These are phyloP conservation scores for Mesorhabditis spiculigera DNA, from an alignment of 2,888 invertebrate genomes.

Conservation along the genomic window DNA sequence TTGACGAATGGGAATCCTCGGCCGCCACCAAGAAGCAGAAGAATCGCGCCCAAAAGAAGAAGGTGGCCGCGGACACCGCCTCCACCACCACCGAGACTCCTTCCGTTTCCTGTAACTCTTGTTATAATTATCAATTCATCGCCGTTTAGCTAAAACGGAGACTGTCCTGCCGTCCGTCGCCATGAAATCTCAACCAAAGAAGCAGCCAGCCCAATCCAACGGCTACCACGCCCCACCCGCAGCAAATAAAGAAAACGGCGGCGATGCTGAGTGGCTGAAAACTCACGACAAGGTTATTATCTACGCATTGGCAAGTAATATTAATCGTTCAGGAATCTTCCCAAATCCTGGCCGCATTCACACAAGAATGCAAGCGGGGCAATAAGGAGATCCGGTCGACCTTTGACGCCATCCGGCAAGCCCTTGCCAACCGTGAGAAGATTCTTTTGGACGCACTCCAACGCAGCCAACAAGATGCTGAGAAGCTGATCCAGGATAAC, in stretches of 20 bases:
- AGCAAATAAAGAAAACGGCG: background rate
- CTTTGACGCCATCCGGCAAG: slow-evolving; percentile 23
- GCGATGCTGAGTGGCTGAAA: background rate
- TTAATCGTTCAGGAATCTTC: background rate
- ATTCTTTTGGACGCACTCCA: slow-evolving; percentile 13
- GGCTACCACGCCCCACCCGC: background rate
- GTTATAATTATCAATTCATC: background rate
- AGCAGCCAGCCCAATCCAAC: slow-evolving; percentile 5
- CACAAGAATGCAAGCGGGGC: background rate
- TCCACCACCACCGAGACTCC: slow-evolving; percentile 8
- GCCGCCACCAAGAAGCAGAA: slow-evolving; percentile 35
- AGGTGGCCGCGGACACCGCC: slow-evolving; percentile 18
- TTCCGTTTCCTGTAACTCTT: background rate
- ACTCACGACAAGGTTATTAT: background rate
- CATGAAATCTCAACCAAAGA: slow-evolving; percentile 13
- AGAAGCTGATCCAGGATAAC: background rate
- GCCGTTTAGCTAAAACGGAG: background rate
- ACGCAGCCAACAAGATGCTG: slow-evolving; percentile 2
- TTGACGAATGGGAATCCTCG: slow-evolving; percentile 50
- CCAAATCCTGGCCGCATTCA: background rate
- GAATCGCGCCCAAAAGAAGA: slow-evolving; percentile 47
- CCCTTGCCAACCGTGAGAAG: slow-evolving; percentile 25
- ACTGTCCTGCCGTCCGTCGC: slow-evolving; percentile 9
- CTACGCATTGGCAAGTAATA: too few relatives aligned
- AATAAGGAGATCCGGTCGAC: background rate